Evolutionary conservation across 1,140 invertebrate species (phyloP).

Genomic region (Bombus waltoni): DNA sequence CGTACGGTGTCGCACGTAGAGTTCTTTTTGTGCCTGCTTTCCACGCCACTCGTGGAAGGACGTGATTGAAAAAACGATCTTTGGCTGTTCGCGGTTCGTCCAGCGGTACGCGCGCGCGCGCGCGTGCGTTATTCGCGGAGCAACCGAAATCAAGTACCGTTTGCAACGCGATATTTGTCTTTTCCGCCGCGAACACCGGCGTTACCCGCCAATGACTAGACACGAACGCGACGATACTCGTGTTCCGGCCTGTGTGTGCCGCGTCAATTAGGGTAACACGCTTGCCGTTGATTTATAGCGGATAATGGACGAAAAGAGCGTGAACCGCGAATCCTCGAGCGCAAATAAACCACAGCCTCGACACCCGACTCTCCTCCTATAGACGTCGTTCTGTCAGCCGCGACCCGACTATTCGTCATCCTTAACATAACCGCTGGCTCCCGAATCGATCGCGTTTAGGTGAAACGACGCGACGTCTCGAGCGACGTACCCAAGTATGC

Average conservation of each 20-base stretch:
- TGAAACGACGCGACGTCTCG: background rate
- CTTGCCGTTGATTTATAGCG: background rate
- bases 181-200: too few species aligned
- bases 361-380: constrained; percentile 56
- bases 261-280: constrained; percentile 27
- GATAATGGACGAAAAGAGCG: constrained; percentile 2
- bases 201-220: too few species aligned
- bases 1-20: too few species aligned
- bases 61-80: too few species aligned
- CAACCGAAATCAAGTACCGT: too few species aligned
- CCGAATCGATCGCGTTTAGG: constrained; percentile 24
- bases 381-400: constrained; percentile 44
- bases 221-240: too few species aligned
- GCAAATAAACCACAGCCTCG: constrained; percentile 58
- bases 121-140: too few species aligned
- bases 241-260: background rate
- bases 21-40: too few species aligned
- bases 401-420: constrained; percentile 49
- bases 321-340: background rate
- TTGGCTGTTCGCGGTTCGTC: too few species aligned
- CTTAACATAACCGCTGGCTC: constrained; percentile 15
- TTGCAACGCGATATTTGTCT: too few species aligned
- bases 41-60: too few species aligned
- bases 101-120: too few species aligned
- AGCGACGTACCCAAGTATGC: background rate